Evolutionary conservation across 2,113 vertebrate genomes (phyloP), one percentile per base, ranked within the genome.

Genomic region (Vidua macroura): DNA sequence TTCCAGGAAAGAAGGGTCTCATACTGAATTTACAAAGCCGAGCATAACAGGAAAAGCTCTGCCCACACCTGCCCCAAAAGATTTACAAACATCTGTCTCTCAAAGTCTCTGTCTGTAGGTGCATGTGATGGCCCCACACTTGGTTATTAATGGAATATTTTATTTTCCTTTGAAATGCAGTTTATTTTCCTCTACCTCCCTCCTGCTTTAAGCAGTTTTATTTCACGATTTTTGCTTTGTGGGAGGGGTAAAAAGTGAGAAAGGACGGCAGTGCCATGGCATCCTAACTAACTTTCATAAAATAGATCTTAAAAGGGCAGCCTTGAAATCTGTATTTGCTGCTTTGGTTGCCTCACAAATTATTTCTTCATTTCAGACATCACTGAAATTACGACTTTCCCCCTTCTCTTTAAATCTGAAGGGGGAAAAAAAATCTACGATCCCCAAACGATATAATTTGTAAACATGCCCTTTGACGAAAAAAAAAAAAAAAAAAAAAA

Each of bases 391-490:
- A 31, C 3, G 10, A 20, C 24, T 52, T 64, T 44, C 15, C 3
- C 0, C 7, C 13, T 28, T 58, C 4, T 10, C 18, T 79, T 41
- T 64, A 77, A 81, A 51, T 84, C 39, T 21, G 20, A 88, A 62
- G 6, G 8, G 19, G 3, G 7, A 48, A 64, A 25, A 25, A 51
- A 56, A 43, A 27, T 15, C 28, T 14, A 9, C 1, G 3, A 28
- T 48, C 5, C 37, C 9, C 24, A 52, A 78, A 78, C 8, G 51
- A 41, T 39, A 37, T 39, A 5, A 21, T 83, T 66, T 66, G 52
- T 78, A 95, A 95, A 94, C 92, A 74, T 30, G 56, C 90, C 68
- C 87, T 83, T 83, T 72, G 66, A 92, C 56, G 35, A 51, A 67
- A 91, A 60, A 89, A 15, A 39, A 51, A 87, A 37, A 52, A 12